These are phyloP conservation scores for Lycophotia porphyrea DNA, from an alignment of 2,888 invertebrate species.

Conservation along the genomic window DNA sequence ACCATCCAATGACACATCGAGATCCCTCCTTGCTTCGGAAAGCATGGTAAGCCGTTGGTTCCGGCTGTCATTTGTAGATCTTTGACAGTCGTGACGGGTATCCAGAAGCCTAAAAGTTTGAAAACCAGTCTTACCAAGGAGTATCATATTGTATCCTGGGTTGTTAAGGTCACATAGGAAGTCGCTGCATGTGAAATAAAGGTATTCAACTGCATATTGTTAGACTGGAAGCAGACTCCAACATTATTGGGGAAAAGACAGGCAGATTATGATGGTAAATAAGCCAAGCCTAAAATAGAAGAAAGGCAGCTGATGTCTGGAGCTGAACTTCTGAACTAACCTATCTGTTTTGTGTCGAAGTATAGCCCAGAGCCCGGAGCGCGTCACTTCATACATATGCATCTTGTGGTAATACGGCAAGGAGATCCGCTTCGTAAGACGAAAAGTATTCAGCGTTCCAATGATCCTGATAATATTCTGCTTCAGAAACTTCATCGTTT, in stretches of 20 bases:
- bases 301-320: too few relatives aligned
- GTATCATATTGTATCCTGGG: not conserved
- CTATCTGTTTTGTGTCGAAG: not conserved
- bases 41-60: not conserved
- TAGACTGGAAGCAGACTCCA: not conserved
- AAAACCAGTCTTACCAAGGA: not conserved
- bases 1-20: not conserved
- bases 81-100: not conserved
- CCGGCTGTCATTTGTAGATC: not conserved
- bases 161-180: not conserved
- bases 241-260: not conserved
- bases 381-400: conserved; percentile 50
- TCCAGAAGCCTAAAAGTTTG: not conserved
- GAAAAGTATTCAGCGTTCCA: conserved; percentile 32
- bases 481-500: not conserved
- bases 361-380: conserved; percentile 38
- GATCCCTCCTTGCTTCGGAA: not conserved
- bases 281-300: too few relatives aligned
- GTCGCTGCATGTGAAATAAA: not conserved
- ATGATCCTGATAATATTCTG: conserved; percentile 37
- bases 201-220: not conserved
- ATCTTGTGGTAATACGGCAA: conserved; percentile 43
- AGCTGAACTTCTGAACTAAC: not conserved
- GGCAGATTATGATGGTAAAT: too few relatives aligned
- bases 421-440: conserved; percentile 46